phyloP scores from a whole-genome alignment of 2,113 vertebrate species.

The Charadrius vociferus region DNA sequence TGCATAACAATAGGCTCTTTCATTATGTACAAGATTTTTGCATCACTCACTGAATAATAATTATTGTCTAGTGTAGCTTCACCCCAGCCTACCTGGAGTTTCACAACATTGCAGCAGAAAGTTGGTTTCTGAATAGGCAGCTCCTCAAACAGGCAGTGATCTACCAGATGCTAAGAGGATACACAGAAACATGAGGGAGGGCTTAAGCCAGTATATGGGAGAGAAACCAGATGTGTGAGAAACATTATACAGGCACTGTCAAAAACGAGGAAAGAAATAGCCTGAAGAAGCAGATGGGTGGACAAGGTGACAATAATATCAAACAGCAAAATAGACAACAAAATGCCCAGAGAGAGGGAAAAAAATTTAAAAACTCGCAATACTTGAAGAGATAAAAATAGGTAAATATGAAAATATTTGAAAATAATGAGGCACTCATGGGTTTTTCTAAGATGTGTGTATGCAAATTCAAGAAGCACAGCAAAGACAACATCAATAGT shows the following conservation, averaged over 20 bases:
- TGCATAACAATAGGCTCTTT: conserved; percentile 18
- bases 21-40: conserved; percentile 31
- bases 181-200: conserved; percentile 56
- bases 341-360: background rate
- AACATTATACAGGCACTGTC: conserved; percentile 35
- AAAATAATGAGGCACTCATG: background rate
- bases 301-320: conserved; percentile 35
- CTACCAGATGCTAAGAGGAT: conserved; percentile 66
- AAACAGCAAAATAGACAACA: conserved; percentile 36
- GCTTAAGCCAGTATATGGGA: background rate
- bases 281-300: conserved; percentile 57
- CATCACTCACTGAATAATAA: conserved; percentile 28
- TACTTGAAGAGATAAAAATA: background rate
- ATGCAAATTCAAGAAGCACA: background rate
- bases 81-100: conserved; percentile 6
- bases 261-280: conserved; percentile 27
- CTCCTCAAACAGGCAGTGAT: conserved; percentile 13
- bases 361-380: background rate
- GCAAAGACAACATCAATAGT: background rate
- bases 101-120: conserved; percentile 2
- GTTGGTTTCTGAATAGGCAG: conserved; percentile 19
- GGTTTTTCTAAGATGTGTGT: background rate
- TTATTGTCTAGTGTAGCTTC: conserved; percentile 24
- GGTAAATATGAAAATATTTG: background rate
- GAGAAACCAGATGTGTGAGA: conserved; percentile 52